Percentiles rank a stretch among this genome's conserved stretches.
phyloP scores from a whole-genome alignment of 2,797 vertebrate species.

The Thaleichthys pacificus region DNA sequence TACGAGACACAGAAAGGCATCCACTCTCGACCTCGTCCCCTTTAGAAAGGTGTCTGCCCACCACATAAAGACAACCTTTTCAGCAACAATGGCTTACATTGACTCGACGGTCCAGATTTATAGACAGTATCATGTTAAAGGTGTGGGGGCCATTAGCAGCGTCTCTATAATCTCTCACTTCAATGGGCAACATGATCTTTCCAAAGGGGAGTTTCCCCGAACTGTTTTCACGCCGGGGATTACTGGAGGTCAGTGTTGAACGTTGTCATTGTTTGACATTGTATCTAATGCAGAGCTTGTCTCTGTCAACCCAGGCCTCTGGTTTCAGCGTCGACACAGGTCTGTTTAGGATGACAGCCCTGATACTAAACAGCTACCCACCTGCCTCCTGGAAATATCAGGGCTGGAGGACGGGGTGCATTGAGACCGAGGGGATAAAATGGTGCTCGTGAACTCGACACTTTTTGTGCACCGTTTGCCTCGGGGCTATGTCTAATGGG shows the following conservation, averaged over 20 bases:
- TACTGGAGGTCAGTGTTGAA: conserved; percentile 62
- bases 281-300: conserved; percentile 45
- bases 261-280: conserved; percentile 39
- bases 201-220: conserved; percentile 34
- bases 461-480: conserved; percentile 65
- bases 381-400: conserved; percentile 36
- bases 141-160: conserved; percentile 54
- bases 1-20: conserved; percentile 42
- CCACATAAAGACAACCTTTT: conserved; percentile 61
- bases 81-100: too few species aligned
- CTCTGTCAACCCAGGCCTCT: conserved; percentile 46
- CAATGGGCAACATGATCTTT: conserved; percentile 30
- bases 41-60: conserved; percentile 47
- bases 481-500: conserved; percentile 75
- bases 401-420: neutral
- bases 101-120: conserved; percentile 48
- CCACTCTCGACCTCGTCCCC: neutral
- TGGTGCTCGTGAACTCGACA: conserved; percentile 50
- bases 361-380: conserved; percentile 43
- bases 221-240: conserved; percentile 65
- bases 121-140: conserved; percentile 68
- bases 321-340: conserved; percentile 49
- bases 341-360: conserved; percentile 42
- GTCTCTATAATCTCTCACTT: conserved; percentile 54
- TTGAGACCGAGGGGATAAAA: conserved; percentile 51